These are phyloP conservation scores for Pocillopora verrucosa DNA, from an alignment of 64 coral and sea anemone species.

Conservation along the genomic window DNA sequence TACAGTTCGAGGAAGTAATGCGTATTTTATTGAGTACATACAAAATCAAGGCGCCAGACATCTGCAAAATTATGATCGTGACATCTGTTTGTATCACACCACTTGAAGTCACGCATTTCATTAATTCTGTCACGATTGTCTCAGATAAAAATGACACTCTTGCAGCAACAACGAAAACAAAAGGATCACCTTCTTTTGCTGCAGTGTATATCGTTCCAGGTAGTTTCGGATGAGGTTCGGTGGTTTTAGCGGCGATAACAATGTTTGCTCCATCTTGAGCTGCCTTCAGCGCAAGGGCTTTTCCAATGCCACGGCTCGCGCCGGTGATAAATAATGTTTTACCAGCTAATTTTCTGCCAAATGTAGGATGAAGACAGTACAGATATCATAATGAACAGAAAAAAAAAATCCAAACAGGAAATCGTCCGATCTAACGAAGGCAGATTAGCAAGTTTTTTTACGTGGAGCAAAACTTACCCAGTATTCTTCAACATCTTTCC, in stretches of 20 bases:
- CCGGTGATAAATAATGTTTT: constrained; percentile 95
- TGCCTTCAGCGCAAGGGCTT: constrained; percentile 92
- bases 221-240: constrained; percentile 78
- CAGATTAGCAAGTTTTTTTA: neutral
- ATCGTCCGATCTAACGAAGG: too few relatives aligned
- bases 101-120: too few relatives aligned
- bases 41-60: too few relatives aligned
- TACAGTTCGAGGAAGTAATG: too few relatives aligned
- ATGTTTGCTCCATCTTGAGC: constrained; percentile 94
- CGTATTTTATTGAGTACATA: too few relatives aligned
- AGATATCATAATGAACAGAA: too few relatives aligned
- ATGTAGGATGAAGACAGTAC: neutral
- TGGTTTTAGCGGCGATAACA: constrained; percentile 91
- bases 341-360: constrained; percentile 83
- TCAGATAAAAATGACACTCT: too few relatives aligned
- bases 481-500: neutral
- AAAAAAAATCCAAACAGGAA: too few relatives aligned
- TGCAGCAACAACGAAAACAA: too few relatives aligned
- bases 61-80: too few relatives aligned
- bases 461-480: neutral
- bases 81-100: too few relatives aligned
- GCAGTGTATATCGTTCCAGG: constrained; percentile 95
- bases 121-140: too few relatives aligned
- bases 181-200: constrained; percentile 81
- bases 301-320: constrained; percentile 92